Evolutionary conservation across 1,140 invertebrate species (phyloP).

Genomic region (Zaprionus gabonicus): DNA sequence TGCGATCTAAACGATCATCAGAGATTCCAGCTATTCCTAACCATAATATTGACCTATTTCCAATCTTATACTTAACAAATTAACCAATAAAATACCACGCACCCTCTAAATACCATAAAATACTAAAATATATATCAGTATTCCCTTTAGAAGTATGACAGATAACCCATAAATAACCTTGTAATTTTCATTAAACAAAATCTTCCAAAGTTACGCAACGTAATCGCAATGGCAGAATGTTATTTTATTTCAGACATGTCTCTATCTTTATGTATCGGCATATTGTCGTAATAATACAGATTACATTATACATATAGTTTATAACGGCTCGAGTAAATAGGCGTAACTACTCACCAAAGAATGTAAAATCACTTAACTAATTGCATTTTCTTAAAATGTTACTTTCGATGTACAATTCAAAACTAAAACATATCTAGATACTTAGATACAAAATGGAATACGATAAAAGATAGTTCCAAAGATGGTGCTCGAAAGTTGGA

Average conservation of each 20-base stretch:
- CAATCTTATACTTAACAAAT: no score
- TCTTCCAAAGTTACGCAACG: background rate
- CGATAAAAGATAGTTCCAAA: background rate
- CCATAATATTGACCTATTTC: no score
- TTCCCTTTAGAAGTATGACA: no score
- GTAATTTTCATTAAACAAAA: background rate
- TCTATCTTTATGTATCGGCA: background rate
- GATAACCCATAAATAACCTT: background rate
- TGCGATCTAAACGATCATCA: no score
- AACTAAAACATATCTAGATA: slow-evolving; percentile 10
- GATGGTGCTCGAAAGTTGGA: background rate
- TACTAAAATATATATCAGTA: no score
- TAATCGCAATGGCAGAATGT: slow-evolving; percentile 13
- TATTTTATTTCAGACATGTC: slow-evolving; percentile 7
- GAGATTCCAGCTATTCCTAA: no score
- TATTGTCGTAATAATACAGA: slow-evolving; percentile 7
- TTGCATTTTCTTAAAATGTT: slow-evolving; percentile 3
- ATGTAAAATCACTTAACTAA: slow-evolving; percentile 13
- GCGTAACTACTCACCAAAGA: slow-evolving; percentile 9
- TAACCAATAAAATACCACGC: no score
- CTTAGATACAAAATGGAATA: slow-evolving; percentile 12
- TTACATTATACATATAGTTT: background rate
- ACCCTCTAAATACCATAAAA: no score
- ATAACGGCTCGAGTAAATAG: slow-evolving; percentile 6
- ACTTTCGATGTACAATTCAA: background rate